A percentile compares a stretch with the other conserved stretches of the same genome.
These are phyloP conservation scores for Drosophila atroscutellata DNA, from an alignment of 2,888 invertebrate genomes.

Conservation along the genomic window DNA sequence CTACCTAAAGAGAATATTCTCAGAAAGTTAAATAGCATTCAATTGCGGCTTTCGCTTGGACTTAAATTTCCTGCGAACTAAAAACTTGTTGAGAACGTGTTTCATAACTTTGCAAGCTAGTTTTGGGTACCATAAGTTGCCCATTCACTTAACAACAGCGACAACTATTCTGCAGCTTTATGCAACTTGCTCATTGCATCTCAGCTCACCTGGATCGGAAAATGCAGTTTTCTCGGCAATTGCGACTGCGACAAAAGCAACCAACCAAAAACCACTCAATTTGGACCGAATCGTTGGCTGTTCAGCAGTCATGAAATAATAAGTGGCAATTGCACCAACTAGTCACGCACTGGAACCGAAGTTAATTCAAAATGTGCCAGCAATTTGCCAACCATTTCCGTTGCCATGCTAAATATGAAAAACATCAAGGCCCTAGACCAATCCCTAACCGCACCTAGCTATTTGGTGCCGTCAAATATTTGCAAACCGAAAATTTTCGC, in stretches of 20 bases:
- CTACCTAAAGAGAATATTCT: too few species aligned
- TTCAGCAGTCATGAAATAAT: constrained; percentile 52
- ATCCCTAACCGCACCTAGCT: neutral
- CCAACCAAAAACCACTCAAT: constrained; percentile 39
- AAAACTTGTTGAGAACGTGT: constrained; percentile 43
- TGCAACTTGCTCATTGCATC: constrained; percentile 1
- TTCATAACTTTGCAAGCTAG: constrained; percentile 32
- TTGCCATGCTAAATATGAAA: neutral
- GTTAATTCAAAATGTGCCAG: constrained; percentile 25
- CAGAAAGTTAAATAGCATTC: constrained; percentile 21
- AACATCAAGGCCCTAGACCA: neutral
- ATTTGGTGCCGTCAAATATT: neutral
- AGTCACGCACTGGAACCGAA: constrained; percentile 28
- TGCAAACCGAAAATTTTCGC: neutral
- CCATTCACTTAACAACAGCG: constrained; percentile 22
- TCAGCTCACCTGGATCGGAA: neutral
- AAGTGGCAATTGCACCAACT: constrained; percentile 24
- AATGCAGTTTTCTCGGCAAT: neutral
- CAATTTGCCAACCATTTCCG: constrained; percentile 23
- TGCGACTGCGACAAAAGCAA: constrained; percentile 16
- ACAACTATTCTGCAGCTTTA: constrained; percentile 25
- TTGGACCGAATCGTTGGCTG: constrained; percentile 30
- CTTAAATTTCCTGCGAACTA: constrained; percentile 11
- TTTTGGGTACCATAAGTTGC: constrained; percentile 38
- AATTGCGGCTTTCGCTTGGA: neutral